These are phyloP conservation scores for Amphiprion clarkii DNA, from an alignment of 2,797 vertebrate genomes.

Conservation along the genomic window DNA sequence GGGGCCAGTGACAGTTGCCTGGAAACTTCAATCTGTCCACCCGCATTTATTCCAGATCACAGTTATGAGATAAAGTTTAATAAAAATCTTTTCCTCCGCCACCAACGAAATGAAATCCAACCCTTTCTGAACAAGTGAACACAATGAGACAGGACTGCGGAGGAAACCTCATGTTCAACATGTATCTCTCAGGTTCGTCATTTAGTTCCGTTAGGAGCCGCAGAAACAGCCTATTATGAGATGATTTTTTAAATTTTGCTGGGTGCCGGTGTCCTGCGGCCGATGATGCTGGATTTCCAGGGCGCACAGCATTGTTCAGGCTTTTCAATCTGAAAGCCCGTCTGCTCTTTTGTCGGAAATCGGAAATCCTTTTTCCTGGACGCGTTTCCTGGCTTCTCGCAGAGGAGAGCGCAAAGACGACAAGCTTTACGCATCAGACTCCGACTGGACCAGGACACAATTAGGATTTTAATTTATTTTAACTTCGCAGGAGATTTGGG, in stretches of 20 bases:
- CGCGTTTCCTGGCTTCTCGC: constrained; percentile 96
- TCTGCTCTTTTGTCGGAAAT: constrained; percentile 93
- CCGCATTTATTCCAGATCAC: constrained; percentile 90
- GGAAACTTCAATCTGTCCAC: constrained; percentile 91
- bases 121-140: constrained; percentile 82
- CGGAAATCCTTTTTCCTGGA: constrained; percentile 99
- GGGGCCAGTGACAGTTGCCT: constrained; percentile 91
- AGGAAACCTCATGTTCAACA: constrained; percentile 98
- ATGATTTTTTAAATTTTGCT: constrained; percentile 33
- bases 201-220: constrained; percentile 38
- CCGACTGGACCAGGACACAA: constrained; percentile 31
- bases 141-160: constrained; percentile 96
- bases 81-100: constrained; percentile 87
- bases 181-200: constrained; percentile 98
- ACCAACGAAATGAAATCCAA: constrained; percentile 87
- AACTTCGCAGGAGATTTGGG: background rate
- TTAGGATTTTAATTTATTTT: constrained; percentile 39
- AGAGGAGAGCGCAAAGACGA: constrained; percentile 69
- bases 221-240: constrained; percentile 26
- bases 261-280: constrained; percentile 32
- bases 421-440: constrained; percentile 60
- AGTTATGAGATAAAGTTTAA: constrained; percentile 93
- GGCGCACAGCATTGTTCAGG: constrained; percentile 54
- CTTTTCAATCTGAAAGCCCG: constrained; percentile 86
- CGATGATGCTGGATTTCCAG: constrained; percentile 46